These are phyloP conservation scores for Polypedilum pembai DNA, from an alignment of 1,140 invertebrate genomes.

Conservation along the genomic window DNA sequence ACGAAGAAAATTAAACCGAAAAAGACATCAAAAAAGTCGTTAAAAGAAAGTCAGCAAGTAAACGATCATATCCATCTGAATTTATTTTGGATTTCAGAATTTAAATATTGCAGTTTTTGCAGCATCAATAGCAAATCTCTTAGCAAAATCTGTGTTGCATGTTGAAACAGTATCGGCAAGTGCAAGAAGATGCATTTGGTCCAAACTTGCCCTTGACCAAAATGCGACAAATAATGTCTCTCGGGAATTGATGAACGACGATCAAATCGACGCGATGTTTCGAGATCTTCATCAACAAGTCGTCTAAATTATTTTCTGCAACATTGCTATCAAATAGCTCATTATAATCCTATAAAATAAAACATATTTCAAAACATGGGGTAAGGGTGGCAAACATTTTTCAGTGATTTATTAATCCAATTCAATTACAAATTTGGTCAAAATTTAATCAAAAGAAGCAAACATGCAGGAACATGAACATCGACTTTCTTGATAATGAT, in stretches of 20 bases:
- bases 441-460: too few relatives aligned
- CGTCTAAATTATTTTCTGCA: slow-evolving; percentile 75
- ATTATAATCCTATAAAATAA: slow-evolving; percentile 63
- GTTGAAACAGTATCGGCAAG: slow-evolving; percentile 96
- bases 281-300: slow-evolving; percentile 61
- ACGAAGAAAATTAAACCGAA: too few relatives aligned
- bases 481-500: too few relatives aligned
- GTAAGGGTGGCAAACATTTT: too few relatives aligned
- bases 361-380: too few relatives aligned
- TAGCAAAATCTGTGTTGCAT: slow-evolving; percentile 78
- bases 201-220: slow-evolving; percentile 81
- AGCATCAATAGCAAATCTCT: slow-evolving; percentile 71
- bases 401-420: too few relatives aligned
- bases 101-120: slow-evolving; percentile 61
- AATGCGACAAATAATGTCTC: slow-evolving; percentile 66
- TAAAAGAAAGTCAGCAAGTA: too few relatives aligned
- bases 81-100: too few relatives aligned
- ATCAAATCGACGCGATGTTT: slow-evolving; percentile 52
- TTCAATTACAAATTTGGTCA: too few relatives aligned
- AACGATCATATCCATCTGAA: too few relatives aligned
- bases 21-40: too few relatives aligned
- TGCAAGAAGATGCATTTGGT: slow-evolving; percentile 98
- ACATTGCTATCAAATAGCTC: slow-evolving; percentile 76
- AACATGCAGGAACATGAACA: too few relatives aligned
- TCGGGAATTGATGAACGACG: slow-evolving; percentile 58